These are phyloP conservation scores for Lymantria monacha DNA, from an alignment of 2,888 invertebrate genomes.

Conservation along the genomic window DNA sequence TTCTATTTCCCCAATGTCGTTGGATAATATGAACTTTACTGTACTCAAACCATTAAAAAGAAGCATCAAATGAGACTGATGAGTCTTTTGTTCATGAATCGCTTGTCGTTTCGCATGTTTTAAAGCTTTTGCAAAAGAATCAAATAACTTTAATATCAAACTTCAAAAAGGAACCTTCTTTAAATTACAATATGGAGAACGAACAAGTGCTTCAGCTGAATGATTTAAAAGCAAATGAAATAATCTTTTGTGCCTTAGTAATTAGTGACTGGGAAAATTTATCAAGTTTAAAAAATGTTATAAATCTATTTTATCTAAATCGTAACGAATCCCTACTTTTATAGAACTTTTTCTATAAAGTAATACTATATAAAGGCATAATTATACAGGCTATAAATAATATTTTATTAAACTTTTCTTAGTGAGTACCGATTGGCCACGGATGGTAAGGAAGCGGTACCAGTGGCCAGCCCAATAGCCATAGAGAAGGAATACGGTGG, in stretches of 20 bases:
- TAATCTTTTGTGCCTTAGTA: not conserved
- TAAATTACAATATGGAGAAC: not conserved
- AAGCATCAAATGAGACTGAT: not conserved
- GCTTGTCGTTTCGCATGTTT: not conserved
- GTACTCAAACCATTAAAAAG: not conserved
- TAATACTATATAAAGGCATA: no score
- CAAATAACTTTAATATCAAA: not conserved
- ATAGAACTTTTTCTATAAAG: no score
- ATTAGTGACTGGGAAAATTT: no score
- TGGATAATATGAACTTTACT: not conserved
- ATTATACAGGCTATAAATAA: no score
- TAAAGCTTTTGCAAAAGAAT: not conserved
- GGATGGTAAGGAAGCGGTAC: no score
- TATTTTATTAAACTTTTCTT: no score
- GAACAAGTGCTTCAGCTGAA: not conserved
- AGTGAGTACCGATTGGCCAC: no score
- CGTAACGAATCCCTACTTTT: no score
- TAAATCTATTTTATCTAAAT: no score
- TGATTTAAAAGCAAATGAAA: not conserved
- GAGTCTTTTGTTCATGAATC: not conserved
- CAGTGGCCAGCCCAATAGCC: no score
- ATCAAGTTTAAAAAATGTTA: no score
- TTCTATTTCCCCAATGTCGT: not conserved
- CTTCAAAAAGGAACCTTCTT: not conserved
- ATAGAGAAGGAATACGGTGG: no score